phyloP scores from a whole-genome alignment of 1,140 invertebrate genomes.

The Brachionus plicatilis region DNA sequence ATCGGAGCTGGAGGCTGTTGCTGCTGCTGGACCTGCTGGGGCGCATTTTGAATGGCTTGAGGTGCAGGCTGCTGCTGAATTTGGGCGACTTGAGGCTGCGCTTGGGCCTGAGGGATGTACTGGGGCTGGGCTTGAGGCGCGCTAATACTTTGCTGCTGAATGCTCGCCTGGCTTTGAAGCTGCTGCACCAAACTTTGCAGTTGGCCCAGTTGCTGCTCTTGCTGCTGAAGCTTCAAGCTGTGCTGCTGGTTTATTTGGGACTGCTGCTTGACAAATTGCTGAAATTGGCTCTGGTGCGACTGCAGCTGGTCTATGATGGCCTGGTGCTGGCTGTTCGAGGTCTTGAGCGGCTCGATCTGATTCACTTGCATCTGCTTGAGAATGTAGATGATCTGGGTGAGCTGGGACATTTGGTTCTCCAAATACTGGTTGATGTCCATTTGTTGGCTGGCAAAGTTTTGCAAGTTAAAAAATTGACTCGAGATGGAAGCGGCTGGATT shows the following conservation, averaged over 20 bases:
- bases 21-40: not conserved
- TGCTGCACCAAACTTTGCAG: not conserved
- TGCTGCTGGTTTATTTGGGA: not conserved
- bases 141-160: not conserved
- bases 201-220: not conserved
- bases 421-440: constrained; percentile 19
- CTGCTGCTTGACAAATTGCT: constrained; percentile 20
- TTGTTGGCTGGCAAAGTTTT: constrained; percentile 9
- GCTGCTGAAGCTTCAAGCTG: not conserved
- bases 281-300: not conserved
- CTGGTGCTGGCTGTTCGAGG: not conserved
- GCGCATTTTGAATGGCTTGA: not conserved
- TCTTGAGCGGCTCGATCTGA: not conserved
- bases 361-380: not conserved
- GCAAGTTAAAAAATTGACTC: not conserved
- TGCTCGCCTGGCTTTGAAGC: not conserved
- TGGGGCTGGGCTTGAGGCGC: not conserved
- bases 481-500: not conserved
- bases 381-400: not conserved
- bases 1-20: not conserved
- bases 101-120: not conserved
- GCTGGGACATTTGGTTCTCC: not conserved
- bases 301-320: not conserved
- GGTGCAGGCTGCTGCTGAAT: not conserved
- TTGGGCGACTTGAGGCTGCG: not conserved